A percentile compares a stretch with the other conserved stretches of the same genome.
These are phyloP conservation scores for Musca domestica DNA, from an alignment of 1,140 invertebrate species.

Conservation along the genomic window DNA sequence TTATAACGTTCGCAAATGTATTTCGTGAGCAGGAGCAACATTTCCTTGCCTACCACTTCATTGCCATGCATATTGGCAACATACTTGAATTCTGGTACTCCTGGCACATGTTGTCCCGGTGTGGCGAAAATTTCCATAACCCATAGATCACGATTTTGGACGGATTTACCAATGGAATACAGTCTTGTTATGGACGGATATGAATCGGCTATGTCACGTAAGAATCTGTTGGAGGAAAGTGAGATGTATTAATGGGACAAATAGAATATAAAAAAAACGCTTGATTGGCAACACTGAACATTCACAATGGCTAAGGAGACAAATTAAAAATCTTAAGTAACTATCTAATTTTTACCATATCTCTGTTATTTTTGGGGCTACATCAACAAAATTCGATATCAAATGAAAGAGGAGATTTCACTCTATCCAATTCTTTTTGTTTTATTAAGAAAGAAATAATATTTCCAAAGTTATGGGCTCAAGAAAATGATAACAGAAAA, in stretches of 20 bases:
- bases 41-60: conserved; percentile 86
- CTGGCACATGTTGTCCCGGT: conserved; percentile 80
- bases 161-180: conserved; percentile 83
- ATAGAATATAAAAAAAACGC: background rate
- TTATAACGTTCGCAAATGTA: conserved; percentile 87
- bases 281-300: background rate
- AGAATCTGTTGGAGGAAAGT: conserved; percentile 48
- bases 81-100: conserved; percentile 90
- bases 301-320: background rate
- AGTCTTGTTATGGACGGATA: conserved; percentile 82
- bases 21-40: conserved; percentile 78
- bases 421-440: too few species aligned
- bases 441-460: too few species aligned
- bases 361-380: too few species aligned
- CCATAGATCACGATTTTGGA: conserved; percentile 77
- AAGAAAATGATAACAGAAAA: too few species aligned
- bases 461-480: too few species aligned
- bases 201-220: conserved; percentile 62
- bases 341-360: too few species aligned
- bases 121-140: conserved; percentile 86
- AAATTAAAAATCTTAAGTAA: too few species aligned
- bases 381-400: too few species aligned
- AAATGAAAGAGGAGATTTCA: too few species aligned
- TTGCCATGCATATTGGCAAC: conserved; percentile 97
- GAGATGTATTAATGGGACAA: conserved; percentile 1